Conservation (phyloP, 1,140 invertebrate species). For the Bombus balteatus region DNA sequence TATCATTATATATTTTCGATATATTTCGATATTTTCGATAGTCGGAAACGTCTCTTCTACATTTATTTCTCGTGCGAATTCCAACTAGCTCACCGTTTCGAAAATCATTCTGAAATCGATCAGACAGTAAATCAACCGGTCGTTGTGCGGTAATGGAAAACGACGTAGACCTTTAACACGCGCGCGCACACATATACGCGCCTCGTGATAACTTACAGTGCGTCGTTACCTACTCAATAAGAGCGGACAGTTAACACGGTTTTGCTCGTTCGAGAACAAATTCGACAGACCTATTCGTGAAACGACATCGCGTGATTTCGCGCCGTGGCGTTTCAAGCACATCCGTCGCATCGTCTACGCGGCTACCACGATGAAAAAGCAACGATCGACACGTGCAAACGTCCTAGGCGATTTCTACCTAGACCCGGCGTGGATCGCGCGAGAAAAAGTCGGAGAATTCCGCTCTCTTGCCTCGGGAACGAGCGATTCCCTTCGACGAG, state of each 20-base stretch:
- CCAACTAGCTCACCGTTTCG: neutral
- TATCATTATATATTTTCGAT: no score
- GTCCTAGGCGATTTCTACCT: constrained; percentile 19
- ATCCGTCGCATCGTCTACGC: neutral
- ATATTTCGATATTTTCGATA: no score
- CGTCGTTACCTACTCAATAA: neutral
- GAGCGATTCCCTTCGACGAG: neutral
- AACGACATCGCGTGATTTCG: neutral
- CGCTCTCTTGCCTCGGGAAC: neutral
- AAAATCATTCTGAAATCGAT: neutral
- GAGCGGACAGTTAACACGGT: neutral
- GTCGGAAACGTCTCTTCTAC: no score
- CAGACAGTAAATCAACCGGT: neutral
- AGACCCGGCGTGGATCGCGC: neutral
- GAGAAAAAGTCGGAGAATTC: neutral
- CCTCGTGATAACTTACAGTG: neutral
- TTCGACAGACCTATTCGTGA: neutral
- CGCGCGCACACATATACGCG: no score
- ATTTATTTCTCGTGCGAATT: neutral
- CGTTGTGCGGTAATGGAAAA: neutral
- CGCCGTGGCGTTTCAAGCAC: neutral
- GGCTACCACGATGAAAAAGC: neutral
- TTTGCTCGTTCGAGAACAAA: constrained; percentile 1
- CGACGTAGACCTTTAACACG: neutral
- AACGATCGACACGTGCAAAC: neutral